Evolutionary conservation across 1,140 invertebrate species (phyloP).

Genomic region (Himalopsyche phryganea): DNA sequence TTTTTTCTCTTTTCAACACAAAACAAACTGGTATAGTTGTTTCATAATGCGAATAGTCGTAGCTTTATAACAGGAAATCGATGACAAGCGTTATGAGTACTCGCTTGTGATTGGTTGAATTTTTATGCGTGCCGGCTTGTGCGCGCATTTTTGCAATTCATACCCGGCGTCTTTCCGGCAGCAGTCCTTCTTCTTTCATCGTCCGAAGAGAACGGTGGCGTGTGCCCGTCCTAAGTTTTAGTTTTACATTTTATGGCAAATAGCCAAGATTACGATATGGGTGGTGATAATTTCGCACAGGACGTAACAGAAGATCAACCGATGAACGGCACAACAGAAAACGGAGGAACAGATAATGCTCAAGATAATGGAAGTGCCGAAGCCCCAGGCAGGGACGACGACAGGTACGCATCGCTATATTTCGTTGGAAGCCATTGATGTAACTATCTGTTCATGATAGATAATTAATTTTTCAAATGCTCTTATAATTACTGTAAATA

Average conservation of each 20-base stretch:
- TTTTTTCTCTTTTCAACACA: constrained; percentile 4
- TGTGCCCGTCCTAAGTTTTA: constrained; percentile 18
- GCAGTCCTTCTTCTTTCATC: constrained; percentile 24
- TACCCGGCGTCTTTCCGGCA: constrained; percentile 25
- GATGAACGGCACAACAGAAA: constrained; percentile 57
- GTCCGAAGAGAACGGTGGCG: constrained; percentile 24
- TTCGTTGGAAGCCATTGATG: neutral
- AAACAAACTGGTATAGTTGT: constrained; percentile 1
- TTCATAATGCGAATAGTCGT: neutral
- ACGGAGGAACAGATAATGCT: constrained; percentile 58
- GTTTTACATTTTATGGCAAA: constrained; percentile 20
- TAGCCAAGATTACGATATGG: constrained; percentile 38
- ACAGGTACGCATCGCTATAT: constrained; percentile 57
- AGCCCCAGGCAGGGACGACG: constrained; percentile 67
- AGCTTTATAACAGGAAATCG: constrained; percentile 21
- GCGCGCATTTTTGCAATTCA: constrained; percentile 11
- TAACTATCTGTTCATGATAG: neutral
- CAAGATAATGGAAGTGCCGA: constrained; percentile 61
- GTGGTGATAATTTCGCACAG: constrained; percentile 66
- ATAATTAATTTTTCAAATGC: constrained; percentile 1
- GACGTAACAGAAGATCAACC: constrained; percentile 60
- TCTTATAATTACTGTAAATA: constrained; percentile 3
- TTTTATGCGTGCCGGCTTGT: constrained; percentile 17
- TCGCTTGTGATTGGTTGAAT: constrained; percentile 13
- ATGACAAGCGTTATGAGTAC: constrained; percentile 9